Evolutionary conservation across 2,888 invertebrate species (phyloP).

Genomic region (Abscondita cerata): DNA sequence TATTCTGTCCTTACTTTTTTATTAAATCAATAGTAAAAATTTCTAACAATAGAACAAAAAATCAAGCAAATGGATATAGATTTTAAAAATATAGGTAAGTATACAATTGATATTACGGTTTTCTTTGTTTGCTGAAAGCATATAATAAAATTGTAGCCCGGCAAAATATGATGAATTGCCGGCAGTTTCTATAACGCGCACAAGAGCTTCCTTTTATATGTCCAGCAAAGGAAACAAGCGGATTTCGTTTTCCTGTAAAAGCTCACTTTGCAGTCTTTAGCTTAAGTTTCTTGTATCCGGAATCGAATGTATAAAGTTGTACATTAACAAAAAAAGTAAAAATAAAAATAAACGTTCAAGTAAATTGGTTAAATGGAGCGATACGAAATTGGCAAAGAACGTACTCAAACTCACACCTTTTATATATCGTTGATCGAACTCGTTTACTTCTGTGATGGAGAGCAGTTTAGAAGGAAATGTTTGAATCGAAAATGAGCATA

Average conservation of each 20-base stretch:
- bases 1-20: too few species aligned
- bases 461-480: constrained; percentile 24
- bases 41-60: too few species aligned
- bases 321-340: neutral
- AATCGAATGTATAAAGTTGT: constrained; percentile 8
- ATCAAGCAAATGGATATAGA: too few species aligned
- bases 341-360: constrained; percentile 2
- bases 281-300: constrained; percentile 17
- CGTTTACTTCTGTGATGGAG: constrained; percentile 22
- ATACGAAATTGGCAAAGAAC: constrained; percentile 23
- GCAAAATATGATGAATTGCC: constrained; percentile 12
- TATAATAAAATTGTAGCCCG: too few species aligned
- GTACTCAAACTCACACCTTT: constrained; percentile 21
- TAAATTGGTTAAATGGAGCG: constrained; percentile 28
- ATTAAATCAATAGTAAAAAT: too few species aligned
- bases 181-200: neutral
- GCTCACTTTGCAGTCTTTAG: neutral
- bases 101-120: too few species aligned
- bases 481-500: constrained; percentile 31
- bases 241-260: constrained; percentile 13
- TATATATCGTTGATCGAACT: constrained; percentile 20
- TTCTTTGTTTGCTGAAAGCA: too few species aligned
- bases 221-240: constrained; percentile 8
- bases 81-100: too few species aligned
- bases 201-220: constrained; percentile 11